Percentiles rank a stretch among this genome's conserved stretches.
Conservation (phyloP, 64 coral and sea anemone genomes). For the Orbicella faveolata region DNA sequence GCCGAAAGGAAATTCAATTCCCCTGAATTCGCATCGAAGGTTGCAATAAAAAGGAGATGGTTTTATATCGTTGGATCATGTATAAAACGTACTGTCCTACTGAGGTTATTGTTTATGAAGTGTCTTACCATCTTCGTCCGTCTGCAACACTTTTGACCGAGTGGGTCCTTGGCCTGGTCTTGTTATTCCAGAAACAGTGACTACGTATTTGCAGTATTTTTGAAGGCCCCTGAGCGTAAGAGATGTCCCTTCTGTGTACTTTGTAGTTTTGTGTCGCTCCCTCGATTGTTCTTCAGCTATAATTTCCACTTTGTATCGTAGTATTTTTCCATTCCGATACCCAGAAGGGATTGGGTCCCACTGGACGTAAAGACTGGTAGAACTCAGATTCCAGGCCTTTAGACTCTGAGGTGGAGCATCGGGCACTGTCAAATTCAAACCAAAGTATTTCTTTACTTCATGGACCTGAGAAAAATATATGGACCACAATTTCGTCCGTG, state of each 20-base stretch:
- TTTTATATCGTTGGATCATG: too few species aligned
- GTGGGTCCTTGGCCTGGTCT: background rate
- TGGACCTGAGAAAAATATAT: too few species aligned
- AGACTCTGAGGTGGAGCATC: constrained; percentile 11
- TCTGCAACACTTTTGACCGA: background rate
- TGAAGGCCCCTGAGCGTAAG: background rate
- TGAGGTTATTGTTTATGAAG: background rate
- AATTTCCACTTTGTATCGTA: constrained; percentile 1
- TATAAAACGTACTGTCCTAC: too few species aligned
- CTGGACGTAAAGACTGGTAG: background rate
- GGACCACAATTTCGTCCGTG: too few species aligned
- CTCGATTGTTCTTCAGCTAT: background rate
- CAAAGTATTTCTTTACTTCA: background rate
- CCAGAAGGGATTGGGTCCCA: background rate
- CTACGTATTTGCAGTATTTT: background rate
- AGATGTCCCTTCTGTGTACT: background rate
- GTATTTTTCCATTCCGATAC: constrained; percentile 4
- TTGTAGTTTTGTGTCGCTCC: background rate
- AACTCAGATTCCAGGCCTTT: constrained; percentile 22
- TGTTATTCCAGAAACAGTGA: background rate
- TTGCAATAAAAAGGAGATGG: too few species aligned
- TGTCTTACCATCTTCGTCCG: constrained; percentile 33
- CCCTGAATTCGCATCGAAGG: too few species aligned
- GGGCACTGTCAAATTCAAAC: background rate
- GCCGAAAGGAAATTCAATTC: too few species aligned